Evolutionary conservation across 1,140 invertebrate genomes (phyloP).

Genomic region (Zelostemma sp.): DNA sequence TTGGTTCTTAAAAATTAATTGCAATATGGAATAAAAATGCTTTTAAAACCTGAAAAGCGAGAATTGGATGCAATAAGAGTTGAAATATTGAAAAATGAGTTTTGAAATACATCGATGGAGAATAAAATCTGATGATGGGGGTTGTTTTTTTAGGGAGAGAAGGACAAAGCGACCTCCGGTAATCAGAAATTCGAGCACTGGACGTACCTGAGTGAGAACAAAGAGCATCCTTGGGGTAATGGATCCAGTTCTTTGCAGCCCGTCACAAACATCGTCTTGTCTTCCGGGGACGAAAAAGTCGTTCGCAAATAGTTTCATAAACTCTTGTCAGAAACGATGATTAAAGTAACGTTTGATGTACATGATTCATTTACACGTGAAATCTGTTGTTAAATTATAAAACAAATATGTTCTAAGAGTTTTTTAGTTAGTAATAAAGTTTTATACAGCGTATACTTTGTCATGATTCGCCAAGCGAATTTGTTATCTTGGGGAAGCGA

Average conservation of each 20-base stretch:
- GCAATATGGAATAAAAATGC: no score
- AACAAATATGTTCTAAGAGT: background rate
- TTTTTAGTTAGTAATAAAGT: no score
- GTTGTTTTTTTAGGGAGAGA: conserved; percentile 8
- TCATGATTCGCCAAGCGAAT: no score
- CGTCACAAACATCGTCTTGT: conserved; percentile 59
- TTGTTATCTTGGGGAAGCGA: no score
- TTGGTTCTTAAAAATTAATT: no score
- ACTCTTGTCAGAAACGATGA: background rate
- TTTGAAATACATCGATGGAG: no score
- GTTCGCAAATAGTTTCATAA: conserved; percentile 22
- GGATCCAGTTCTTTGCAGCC: conserved; percentile 54
- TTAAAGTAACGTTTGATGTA: no score
- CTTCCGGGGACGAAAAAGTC: conserved; percentile 52
- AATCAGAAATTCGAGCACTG: conserved; percentile 58
- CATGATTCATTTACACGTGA: background rate
- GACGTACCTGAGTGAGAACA: conserved; percentile 56
- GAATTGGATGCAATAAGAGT: no score
- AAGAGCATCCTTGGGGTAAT: conserved; percentile 57
- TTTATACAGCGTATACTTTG: no score
- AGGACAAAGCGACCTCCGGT: background rate
- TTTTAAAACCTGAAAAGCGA: no score
- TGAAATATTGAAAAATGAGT: no score
- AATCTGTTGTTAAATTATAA: conserved; percentile 1
- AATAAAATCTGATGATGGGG: background rate